Base-by-base conservation (phyloP, 2,797 vertebrate genomes). In the Channallabes apus region DNA sequence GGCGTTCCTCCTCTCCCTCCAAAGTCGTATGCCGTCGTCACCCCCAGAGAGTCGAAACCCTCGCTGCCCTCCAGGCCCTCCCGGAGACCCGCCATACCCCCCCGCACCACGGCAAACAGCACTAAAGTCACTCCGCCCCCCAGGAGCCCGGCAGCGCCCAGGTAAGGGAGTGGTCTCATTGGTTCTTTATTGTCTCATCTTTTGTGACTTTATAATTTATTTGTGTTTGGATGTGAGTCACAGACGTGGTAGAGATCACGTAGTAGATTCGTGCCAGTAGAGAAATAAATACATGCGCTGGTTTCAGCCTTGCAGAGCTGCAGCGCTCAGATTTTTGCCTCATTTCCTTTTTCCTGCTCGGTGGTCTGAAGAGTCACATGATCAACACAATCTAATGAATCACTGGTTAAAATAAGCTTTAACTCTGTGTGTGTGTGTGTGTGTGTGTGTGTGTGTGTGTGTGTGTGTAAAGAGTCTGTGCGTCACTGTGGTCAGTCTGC, bases 1-100 rank as follows among this genome's bases (percentile, higher is more conserved):
- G 75, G 71, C 0, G 88, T 92, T 68, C 96, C 96, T 12, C 96
- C 96, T 0, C 92, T 97, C 46, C 97, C 97, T 11, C 94, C 95
- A 38, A 98, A 98, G 88, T 89, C 90, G n/a, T 93, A 94, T 29
- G 77, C 88, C 18, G 59, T 86, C 9, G 94, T 94, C 18, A 84
- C 32, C 9, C 88, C 89, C 20, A 90, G 92, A 86, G 91, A 92
- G 1, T 72, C 82, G 0, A 80, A 64, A 82, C 20, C 24, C 61
- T 4, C 17, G 86, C 1, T 83, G 94, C 88, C 56, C 93, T 91
- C n/a, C 93, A 90, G 4, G 22, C 35, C 92, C 54, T 92, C 72
- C 27, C 87, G 90, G 22, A 91, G 93, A 3, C 80, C 88, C 2
- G 92, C 92, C 1, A 56, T 89, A 27, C 92, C 93, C 1, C 89